Evolutionary conservation across 2,797 vertebrate genomes (phyloP), one percentile per base, ranked within the genome.

Genomic region (Myripristis jacobus): DNA sequence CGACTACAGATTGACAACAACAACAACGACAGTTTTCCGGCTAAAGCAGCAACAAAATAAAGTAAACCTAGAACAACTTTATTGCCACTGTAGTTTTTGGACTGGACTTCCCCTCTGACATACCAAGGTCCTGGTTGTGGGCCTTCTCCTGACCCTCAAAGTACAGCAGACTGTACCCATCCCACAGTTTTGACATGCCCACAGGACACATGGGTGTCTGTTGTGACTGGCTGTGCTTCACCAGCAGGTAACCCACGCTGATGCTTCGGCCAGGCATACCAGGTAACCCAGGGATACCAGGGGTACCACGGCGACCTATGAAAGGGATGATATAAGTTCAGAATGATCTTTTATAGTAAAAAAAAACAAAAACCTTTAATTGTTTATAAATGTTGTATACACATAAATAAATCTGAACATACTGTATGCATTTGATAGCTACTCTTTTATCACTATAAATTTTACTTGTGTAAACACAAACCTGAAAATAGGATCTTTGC

Each of bases 101-200:
- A 21, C 38, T 18, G 13, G 27, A 34, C 19, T 48, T 27, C 36
- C 53, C 13, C 6, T 0, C 46, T 11, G 56, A 86, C 94, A 6
- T 90, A 98, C 98, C 98, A 11, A 99, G 93, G 79, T 99, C 98
- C 90, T 99, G 98, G 89, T 99, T 99, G 92, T 99, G 98, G 36
- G 98, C 97, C 83, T 97, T 98, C 66, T 99, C 98, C 84, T 99
- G 98, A 36, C 98, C 98, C 83, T 99, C 98, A 0, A 99, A 93
- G 86, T 99, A 99, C 25, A 99, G 92, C 11, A 99, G 92, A 88
- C 98, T 99, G 94, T 98, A 99, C 1, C 98, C 98, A 0, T 95
- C 96, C 98, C 98, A 99, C 50, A 99, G 92, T 80, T 95, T 97
- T 15, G 91, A 91, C 98, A 99, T 99, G 62, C 98, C 97, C 75